phyloP scores from a whole-genome alignment of 2,797 vertebrate genomes.

The Huso huso region DNA sequence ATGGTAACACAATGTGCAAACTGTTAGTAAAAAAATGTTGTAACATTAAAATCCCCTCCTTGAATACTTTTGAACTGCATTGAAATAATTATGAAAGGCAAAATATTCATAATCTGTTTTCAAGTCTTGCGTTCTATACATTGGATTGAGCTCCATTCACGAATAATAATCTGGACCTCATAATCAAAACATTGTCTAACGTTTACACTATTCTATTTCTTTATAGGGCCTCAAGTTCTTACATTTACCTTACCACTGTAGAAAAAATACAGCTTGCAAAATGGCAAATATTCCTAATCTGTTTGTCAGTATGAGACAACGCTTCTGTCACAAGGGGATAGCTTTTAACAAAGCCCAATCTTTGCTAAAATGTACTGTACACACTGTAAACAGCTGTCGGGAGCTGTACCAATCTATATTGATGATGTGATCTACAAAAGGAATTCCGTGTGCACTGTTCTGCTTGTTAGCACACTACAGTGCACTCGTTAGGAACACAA shows the following conservation, averaged over 20 bases:
- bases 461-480: background rate
- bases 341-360: conserved; percentile 4
- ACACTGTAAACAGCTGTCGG: conserved; percentile 9
- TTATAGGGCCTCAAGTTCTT: no score
- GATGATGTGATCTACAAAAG: background rate
- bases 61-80: no score
- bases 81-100: no score
- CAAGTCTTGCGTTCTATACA: no score
- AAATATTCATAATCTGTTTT: no score
- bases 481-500: background rate
- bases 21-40: no score
- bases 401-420: background rate
- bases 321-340: background rate
- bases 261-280: background rate
- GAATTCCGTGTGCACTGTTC: background rate
- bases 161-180: no score
- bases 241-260: background rate
- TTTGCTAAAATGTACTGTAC: conserved; percentile 1
- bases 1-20: no score
- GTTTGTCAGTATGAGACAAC: background rate
- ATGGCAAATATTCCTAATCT: conserved; percentile 1
- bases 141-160: no score
- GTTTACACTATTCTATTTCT: no score
- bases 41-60: no score
- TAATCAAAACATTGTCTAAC: no score